Base-by-base conservation (phyloP, 2,888 invertebrate species). In the Drosophila fulvimacula region DNA sequence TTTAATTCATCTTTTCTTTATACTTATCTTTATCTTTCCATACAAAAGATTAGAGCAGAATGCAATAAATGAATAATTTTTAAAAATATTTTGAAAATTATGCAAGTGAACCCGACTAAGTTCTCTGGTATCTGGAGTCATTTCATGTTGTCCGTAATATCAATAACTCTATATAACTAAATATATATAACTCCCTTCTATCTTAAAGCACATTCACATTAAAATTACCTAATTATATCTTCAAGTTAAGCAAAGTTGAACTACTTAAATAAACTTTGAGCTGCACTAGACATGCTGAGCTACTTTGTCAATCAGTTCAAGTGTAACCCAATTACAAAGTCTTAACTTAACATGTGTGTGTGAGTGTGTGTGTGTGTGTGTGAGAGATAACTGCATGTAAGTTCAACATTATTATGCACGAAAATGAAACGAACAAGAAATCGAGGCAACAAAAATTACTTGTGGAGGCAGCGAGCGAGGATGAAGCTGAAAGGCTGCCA, bases 331-430 rank as follows among this genome's bases (percentile, higher is more conserved):
- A 74, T 74, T 68, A 68, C 62, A 51, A 52, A 49, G 17, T 30
- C 15, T 21, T 1, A 10, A 34, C 34, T 51, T 21, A 36, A 57
- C n/a, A 36, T 21, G 10, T 34, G 44, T 32, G 17, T 32, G 13
- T 55, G 36, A 13, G 6, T 27, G 42, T 42, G 48, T 15, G 13
- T 62, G 42, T 46, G 34, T 59, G 66, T 58, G 36, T 52, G 41
- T 53, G 42, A 49, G 34, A 55, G 58, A 32, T 48, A 60, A 52
- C 67, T 72, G 70, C 74, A 86, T 81, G 78, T 79, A 76, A 77
- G 73, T 58, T 76, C 65, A 76, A 78, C 73, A 81, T 88, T 84
- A 87, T 90, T 88, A 82, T 89, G 81, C 81, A 89, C 82, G 74
- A 81, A 85, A 78, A 79, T 75, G 65, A 81, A 84, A 69, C 76